phyloP scores from a whole-genome alignment of 1,140 invertebrate genomes.

The Antheraea mylitta region DNA sequence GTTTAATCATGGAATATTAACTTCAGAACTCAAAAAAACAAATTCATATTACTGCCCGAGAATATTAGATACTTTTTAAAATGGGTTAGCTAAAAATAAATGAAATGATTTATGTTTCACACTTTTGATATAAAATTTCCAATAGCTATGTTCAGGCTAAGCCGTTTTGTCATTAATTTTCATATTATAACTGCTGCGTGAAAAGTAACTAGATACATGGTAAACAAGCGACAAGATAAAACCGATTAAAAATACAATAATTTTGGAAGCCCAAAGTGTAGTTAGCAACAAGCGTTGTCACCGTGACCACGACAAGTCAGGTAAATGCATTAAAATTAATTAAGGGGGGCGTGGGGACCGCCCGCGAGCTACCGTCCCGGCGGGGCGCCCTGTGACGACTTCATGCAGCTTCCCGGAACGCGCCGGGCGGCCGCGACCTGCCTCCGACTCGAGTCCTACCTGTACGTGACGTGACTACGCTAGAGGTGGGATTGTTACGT shows the following conservation, averaged over 20 bases:
- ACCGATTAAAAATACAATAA: neutral
- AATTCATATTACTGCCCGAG: no score
- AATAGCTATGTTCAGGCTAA: no score
- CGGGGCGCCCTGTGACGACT: slow-evolving; percentile 60
- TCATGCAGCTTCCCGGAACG: slow-evolving; percentile 69
- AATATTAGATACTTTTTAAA: no score
- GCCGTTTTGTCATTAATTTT: no score
- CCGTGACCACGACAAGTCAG: slow-evolving; percentile 33
- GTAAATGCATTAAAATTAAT: slow-evolving; percentile 75
- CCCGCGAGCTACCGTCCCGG: slow-evolving; percentile 64
- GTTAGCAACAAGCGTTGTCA: neutral
- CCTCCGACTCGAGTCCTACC: slow-evolving; percentile 9
- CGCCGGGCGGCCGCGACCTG: slow-evolving; percentile 21
- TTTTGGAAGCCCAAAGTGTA: neutral
- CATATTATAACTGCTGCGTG: no score
- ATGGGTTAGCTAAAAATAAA: no score
- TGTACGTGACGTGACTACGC: slow-evolving; percentile 19
- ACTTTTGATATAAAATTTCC: no score
- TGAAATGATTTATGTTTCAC: no score
- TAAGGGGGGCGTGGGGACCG: slow-evolving; percentile 64
- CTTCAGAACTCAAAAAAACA: no score
- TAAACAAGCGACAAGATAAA: neutral
- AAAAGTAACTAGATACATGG: neutral
- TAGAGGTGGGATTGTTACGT: slow-evolving; percentile 11
- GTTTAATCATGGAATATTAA: no score